Percentiles rank a stretch among this genome's conserved stretches.
phyloP scores from a whole-genome alignment of 2,797 vertebrate genomes.

The Pristis pectinata region DNA sequence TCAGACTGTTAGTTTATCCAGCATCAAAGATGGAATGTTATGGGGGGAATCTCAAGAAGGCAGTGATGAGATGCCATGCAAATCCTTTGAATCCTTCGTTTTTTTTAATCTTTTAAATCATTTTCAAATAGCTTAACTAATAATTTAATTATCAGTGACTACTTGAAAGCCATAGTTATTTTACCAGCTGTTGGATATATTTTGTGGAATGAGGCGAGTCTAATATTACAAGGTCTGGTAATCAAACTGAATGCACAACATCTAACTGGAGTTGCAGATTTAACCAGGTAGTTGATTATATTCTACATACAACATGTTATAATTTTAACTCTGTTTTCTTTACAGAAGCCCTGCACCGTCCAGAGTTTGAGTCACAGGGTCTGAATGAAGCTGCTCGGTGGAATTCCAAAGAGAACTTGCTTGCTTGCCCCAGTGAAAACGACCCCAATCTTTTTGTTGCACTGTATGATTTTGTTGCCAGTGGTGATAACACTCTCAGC shows the following conservation, averaged over 20 bases:
- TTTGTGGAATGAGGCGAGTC: background rate
- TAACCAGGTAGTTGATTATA: background rate
- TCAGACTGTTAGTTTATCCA: background rate
- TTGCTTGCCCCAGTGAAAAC: slow-evolving; percentile 91
- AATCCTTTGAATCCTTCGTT: background rate
- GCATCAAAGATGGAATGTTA: background rate
- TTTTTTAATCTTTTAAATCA: background rate
- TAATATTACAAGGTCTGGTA: background rate
- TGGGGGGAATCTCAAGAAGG: background rate
- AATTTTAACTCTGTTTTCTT: slow-evolving; percentile 41
- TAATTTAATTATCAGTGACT: background rate
- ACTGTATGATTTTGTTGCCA: slow-evolving; percentile 94
- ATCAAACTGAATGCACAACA: background rate
- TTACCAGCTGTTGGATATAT: background rate
- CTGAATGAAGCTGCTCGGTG: slow-evolving; percentile 90
- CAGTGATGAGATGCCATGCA: background rate
- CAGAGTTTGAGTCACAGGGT: slow-evolving; percentile 86
- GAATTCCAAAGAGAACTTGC: slow-evolving; percentile 97
- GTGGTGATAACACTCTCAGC: slow-evolving; percentile 96
- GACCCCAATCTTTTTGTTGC: slow-evolving; percentile 96
- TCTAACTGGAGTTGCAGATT: background rate
- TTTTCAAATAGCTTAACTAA: background rate
- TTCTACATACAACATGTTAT: background rate
- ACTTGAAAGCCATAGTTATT: background rate
- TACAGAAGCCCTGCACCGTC: slow-evolving; percentile 93